These are phyloP conservation scores for Perizoma flavofasciatum DNA, from an alignment of 2,888 invertebrate species.

Conservation along the genomic window DNA sequence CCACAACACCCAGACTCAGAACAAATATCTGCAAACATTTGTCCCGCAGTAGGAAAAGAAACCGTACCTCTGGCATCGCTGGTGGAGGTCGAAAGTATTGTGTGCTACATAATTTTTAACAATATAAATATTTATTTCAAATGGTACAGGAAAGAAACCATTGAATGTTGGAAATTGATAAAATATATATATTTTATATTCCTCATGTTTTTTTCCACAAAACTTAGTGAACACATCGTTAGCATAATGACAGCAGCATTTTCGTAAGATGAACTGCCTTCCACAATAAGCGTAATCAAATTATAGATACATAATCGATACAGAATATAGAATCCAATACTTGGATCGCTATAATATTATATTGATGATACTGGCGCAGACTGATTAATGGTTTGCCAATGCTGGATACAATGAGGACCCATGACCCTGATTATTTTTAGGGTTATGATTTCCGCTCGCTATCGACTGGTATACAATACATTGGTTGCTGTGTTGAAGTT, in stretches of 20 bases:
- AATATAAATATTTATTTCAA: no score
- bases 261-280: slow-evolving; percentile 71
- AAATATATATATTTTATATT: background rate
- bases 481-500: slow-evolving; percentile 38
- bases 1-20: no score
- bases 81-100: no score
- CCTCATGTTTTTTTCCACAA: background rate
- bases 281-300: slow-evolving; percentile 75
- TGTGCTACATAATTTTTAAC: no score
- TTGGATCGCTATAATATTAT: slow-evolving; percentile 80
- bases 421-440: slow-evolving; percentile 53
- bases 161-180: no score
- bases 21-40: no score
- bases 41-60: no score
- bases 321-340: slow-evolving; percentile 77
- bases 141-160: no score
- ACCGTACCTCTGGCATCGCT: no score
- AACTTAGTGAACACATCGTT: slow-evolving; percentile 29
- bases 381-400: slow-evolving; percentile 80
- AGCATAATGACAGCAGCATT: slow-evolving; percentile 64
- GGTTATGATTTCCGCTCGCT: slow-evolving; percentile 38
- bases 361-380: slow-evolving; percentile 81
- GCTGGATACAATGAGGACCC: slow-evolving; percentile 72
- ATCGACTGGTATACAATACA: slow-evolving; percentile 41
- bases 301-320: slow-evolving; percentile 79